Base-by-base conservation (phyloP, 2,113 vertebrate genomes). In the Passer montanus region DNA sequence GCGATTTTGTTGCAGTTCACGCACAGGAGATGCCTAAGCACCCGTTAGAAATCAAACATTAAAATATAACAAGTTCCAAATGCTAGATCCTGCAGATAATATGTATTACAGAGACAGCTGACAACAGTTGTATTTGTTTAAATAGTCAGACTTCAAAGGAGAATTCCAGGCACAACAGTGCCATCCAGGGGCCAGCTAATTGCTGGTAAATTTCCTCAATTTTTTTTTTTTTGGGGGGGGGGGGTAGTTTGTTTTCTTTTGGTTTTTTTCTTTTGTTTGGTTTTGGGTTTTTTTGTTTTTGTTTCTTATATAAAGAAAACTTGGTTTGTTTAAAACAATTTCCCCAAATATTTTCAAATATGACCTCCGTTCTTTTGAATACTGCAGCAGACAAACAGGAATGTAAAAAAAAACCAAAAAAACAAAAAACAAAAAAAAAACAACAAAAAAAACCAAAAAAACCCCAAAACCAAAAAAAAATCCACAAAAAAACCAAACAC, bases 141-240 rank as follows among this genome's bases (percentile, higher is more conserved):
- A 85, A 52, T 13, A 68, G 14, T 43, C 39, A 66, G 37, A 67
- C 27, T 91, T 94, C 56, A 88, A 88, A 89, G 47, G 5, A 90
- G 73, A 84, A 93, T 96, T 86, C 63, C 62, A 95, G 83, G 93
- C 84, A 67, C 97, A 97, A 97, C 87, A 98, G 85, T 96, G 97
- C 97, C 98, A 97, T 87, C 97, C 84, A 98, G 91, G 67, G 97
- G 97, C 66, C 55, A 89, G 13, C 39, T 8, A 26, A 39, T 6
- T 87, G 30, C 46, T 89, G 69, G 14, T 50, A 19, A 90, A 81
- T 35, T 56, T 59, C 22, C 41, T 63, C 46, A 52, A 67, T 64
- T 11, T 15, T 15, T 46, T 47, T 12, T 13, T 39, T 53, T 11
- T 41, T 15, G 13, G 4, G 3, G 7, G 4, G 3, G 7, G 5